Base-by-base conservation (phyloP, 2,888 invertebrate genomes). In the Panopea generosa region DNA sequence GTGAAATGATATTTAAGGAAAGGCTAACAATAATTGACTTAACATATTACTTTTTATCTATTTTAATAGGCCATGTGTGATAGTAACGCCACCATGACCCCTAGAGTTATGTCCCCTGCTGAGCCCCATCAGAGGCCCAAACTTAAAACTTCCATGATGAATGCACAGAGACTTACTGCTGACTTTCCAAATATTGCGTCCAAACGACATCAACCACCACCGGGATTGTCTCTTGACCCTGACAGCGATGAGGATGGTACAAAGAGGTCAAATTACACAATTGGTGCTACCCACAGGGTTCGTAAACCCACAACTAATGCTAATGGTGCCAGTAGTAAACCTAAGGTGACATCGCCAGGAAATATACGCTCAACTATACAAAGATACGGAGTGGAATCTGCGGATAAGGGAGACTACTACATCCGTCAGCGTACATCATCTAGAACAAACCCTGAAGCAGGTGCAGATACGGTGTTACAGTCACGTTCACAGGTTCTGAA, bases 31-130 rank as follows among this genome's bases (percentile, higher is more conserved):
- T n/a, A n/a, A n/a, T n/a, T n/a, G n/a, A n/a, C n/a, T n/a, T n/a
- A n/a, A n/a, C n/a, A n/a, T n/a, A n/a, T n/a, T n/a, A n/a, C n/a
- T n/a, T n/a, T n/a, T n/a, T n/a, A n/a, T n/a, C n/a, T n/a, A n/a
- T n/a, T n/a, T n/a, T n/a, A n/a, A n/a, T n/a, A 87, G 87, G 84
- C 87, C 49, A 77, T 86, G 14, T 87, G 87, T 87, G 85, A 85
- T 27, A 59, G 76, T 14, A 83, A 83, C 61, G 43, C 62, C 26
- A 74, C 77, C 1, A 68, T 77, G 69, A 86, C 86, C 7, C 87
- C 86, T 11, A 66, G 83, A 72, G 76, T 82, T 29, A 61, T 52
- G 14, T 74, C 86, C 33, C 85, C 87, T 52, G 69, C 66, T 20
- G 68, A 53, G 24, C 26, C 72, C 24, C 49, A 55, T 43, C 52